Evolutionary conservation across 2,888 invertebrate genomes (phyloP), one percentile per base, ranked within the genome.

Genomic region (Nowickia ferox): DNA sequence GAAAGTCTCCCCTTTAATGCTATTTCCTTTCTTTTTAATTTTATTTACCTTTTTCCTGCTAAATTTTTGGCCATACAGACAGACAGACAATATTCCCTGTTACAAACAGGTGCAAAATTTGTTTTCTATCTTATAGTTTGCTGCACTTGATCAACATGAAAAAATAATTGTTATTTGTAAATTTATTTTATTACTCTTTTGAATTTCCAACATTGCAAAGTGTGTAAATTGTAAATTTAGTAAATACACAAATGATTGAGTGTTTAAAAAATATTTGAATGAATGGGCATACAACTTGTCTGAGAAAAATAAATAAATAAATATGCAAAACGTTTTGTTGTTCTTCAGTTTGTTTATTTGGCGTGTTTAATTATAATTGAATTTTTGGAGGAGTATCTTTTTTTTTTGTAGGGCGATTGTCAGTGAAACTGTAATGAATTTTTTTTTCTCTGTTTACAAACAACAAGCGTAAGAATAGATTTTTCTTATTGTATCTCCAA

Each of bases 111-210:
- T 80, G 84, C 69, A 76, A 66, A 55, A 63, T 13, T 30, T 17
- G 19, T 71, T 9, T 51, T 61, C 59, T 63, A 46, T 51, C 80
- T 78, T 55, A 69, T 53, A 75, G 65, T 72, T 51, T 74, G 71
- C 44, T 65, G 51, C 69, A 65, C 75, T 53, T 84, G 51, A 84
- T 79, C 65, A 79, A 69, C 75, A 30, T 40, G 44, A 53, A 84
- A 59, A 84, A 76, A 80, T 71, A 40, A 71, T 66, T 74, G 53
- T 46, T 72, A 71, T 13, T 9, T 5, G 2, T 44, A 30, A 30
- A 30, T 79, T 38, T 57, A n/a, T 9, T 2, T 17, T 19, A 66
- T 42, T 22, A 6, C 30, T 30, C 0, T 57, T 76, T 42, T 55
- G 2, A 9, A 11, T 30, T 38, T 15, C 48, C 6, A n/a, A 57